phyloP scores from a whole-genome alignment of 2,888 invertebrate genomes.

The Lampropteryx suffumata region DNA sequence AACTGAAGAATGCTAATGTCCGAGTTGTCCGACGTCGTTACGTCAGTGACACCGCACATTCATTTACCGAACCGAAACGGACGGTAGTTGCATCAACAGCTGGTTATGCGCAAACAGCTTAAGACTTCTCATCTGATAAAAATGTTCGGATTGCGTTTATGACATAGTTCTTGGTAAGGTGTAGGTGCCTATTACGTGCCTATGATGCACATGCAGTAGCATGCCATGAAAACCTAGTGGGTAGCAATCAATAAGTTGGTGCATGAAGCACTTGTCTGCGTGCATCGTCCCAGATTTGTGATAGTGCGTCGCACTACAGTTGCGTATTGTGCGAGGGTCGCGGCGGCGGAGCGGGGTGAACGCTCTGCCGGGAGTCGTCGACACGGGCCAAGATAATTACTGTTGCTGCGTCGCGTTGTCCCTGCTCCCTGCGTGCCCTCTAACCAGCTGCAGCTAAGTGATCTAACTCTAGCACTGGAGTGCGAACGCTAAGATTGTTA shows the following conservation, averaged over 20 bases:
- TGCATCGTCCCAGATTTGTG: slow-evolving; percentile 61
- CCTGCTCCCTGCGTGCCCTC: slow-evolving; percentile 55
- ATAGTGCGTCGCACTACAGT: slow-evolving; percentile 62
- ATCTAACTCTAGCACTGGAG: slow-evolving; percentile 35
- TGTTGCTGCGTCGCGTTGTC: slow-evolving; percentile 64
- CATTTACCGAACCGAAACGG: slow-evolving; percentile 23
- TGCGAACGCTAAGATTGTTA: slow-evolving; percentile 47
- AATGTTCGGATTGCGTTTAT: slow-evolving; percentile 25
- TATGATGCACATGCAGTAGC: slow-evolving; percentile 22
- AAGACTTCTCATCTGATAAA: slow-evolving; percentile 28
- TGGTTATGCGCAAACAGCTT: slow-evolving; percentile 25
- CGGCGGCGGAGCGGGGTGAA: slow-evolving; percentile 62
- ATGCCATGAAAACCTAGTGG: slow-evolving; percentile 48
- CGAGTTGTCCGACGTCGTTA: slow-evolving; percentile 22
- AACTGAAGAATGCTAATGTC: slow-evolving; percentile 16
- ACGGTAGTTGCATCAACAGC: slow-evolving; percentile 29
- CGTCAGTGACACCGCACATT: slow-evolving; percentile 24
- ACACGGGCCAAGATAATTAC: slow-evolving; percentile 77
- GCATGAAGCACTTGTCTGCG: slow-evolving; percentile 39
- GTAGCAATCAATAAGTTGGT: slow-evolving; percentile 44
- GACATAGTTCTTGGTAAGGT: slow-evolving; percentile 22
- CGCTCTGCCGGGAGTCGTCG: slow-evolving; percentile 77
- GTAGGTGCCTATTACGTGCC: slow-evolving; percentile 20
- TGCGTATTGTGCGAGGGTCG: slow-evolving; percentile 71
- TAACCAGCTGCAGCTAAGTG: slow-evolving; percentile 43